Evolutionary conservation across 2,113 vertebrate genomes (phyloP).

Genomic region (Ceyx cyanopectus): DNA sequence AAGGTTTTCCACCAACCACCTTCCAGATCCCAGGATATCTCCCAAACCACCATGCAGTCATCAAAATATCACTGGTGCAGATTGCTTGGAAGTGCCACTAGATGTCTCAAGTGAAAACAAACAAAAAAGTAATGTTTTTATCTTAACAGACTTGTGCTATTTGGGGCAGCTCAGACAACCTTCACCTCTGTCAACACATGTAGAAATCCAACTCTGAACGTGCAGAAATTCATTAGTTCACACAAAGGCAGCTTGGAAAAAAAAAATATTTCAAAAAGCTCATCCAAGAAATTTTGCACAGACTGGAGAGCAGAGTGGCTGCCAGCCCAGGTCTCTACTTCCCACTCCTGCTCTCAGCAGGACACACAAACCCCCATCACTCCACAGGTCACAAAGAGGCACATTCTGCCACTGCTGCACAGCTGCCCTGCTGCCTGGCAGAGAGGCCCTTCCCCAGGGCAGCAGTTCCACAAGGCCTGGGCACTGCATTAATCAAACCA

Average conservation of each 20-base stretch:
- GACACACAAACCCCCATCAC: not conserved
- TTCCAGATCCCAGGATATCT: not conserved
- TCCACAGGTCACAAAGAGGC: not conserved
- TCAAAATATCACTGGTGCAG: not conserved
- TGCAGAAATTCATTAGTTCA: not conserved
- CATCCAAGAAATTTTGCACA: too few species aligned
- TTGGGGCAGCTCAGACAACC: not conserved
- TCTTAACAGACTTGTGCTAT: not conserved
- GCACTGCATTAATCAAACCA: not conserved
- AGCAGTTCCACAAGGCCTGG: not conserved
- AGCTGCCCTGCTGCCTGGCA: accelerated
- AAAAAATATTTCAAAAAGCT: not conserved
- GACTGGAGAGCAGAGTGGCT: accelerated
- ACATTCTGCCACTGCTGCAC: accelerated
- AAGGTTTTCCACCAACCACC: not conserved
- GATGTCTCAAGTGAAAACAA: not conserved
- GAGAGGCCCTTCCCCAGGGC: not conserved
- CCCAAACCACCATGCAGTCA: not conserved
- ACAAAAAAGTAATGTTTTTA: not conserved
- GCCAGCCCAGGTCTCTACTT: not conserved
- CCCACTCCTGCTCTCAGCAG: not conserved
- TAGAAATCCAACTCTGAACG: not conserved
- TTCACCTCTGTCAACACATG: not conserved
- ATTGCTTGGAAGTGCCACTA: not conserved
- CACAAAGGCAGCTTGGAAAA: not conserved